Conservation (phyloP, 2,797 vertebrate genomes). For the Clarias pachynema region DNA sequence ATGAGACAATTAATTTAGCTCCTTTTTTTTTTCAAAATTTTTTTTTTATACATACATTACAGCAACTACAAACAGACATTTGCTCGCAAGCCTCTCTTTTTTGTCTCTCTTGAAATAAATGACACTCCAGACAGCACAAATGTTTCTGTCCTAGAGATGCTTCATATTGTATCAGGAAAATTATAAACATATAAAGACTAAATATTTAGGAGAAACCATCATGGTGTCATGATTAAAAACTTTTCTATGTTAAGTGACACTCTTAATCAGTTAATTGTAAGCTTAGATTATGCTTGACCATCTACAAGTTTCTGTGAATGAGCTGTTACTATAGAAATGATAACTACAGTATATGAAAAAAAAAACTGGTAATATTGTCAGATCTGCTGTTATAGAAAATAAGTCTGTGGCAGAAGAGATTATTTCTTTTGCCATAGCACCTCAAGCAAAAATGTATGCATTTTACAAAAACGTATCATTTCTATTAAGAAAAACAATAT, state of each 20-base stretch:
- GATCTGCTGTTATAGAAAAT: neutral
- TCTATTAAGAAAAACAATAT: neutral
- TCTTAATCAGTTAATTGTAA: neutral
- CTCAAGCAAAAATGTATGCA: neutral
- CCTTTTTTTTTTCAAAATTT: too few relatives aligned
- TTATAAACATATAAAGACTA: neutral
- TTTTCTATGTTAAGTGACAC: neutral
- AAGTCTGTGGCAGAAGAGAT: neutral
- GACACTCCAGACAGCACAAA: neutral
- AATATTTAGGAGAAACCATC: neutral
- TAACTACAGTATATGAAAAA: too few relatives aligned
- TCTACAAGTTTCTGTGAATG: neutral
- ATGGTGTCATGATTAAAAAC: neutral
- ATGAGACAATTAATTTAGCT: neutral
- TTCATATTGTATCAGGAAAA: neutral
- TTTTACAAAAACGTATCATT: neutral
- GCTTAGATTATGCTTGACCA: neutral
- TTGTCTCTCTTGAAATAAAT: neutral
- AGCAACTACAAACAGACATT: neutral
- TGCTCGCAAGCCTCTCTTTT: neutral
- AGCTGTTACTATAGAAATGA: neutral
- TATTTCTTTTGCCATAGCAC: neutral
- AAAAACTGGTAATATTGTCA: neutral
- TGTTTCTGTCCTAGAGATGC: neutral
- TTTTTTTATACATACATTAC: neutral